A percentile compares a stretch with the other conserved stretches of the same genome.
phyloP scores from a whole-genome alignment of 1,140 invertebrate species.

The Pseudomyrmex sp. region DNA sequence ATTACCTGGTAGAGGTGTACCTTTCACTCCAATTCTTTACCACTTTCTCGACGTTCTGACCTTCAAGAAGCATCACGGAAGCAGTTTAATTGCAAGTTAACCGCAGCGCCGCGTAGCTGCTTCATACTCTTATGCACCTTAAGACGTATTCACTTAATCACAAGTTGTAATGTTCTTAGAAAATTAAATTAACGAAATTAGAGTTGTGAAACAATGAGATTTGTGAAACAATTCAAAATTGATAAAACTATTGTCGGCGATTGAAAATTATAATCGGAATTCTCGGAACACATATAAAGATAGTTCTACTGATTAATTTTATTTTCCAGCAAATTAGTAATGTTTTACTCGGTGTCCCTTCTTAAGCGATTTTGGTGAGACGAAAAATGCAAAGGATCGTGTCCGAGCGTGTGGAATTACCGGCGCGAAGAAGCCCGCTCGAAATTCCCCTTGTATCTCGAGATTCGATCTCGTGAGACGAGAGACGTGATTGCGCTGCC shows the following conservation, averaged over 20 bases:
- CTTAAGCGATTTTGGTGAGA: constrained; percentile 32
- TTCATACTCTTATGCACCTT: neutral
- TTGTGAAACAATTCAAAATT: neutral
- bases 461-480: constrained; percentile 65
- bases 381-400: constrained; percentile 55
- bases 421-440: constrained; percentile 59
- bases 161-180: constrained; percentile 1
- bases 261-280: neutral
- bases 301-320: constrained; percentile 25
- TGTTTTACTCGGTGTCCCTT: constrained; percentile 22
- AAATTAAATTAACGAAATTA: neutral
- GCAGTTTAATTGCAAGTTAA: constrained; percentile 53
- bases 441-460: constrained; percentile 65
- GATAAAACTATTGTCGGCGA: neutral
- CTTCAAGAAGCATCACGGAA: constrained; percentile 33
- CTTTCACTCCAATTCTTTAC: constrained; percentile 57
- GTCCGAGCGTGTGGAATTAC: constrained; percentile 50
- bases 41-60: constrained; percentile 56
- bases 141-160: constrained; percentile 35
- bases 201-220: neutral
- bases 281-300: neutral
- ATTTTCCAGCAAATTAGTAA: constrained; percentile 44
- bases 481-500: constrained; percentile 70
- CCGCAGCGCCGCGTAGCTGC: neutral
- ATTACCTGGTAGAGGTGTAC: constrained; percentile 48